Percentiles rank a stretch among this genome's conserved stretches.
Evolutionary conservation across 2,113 vertebrate genomes (phyloP).

Genomic region (Antigone vipio): DNA sequence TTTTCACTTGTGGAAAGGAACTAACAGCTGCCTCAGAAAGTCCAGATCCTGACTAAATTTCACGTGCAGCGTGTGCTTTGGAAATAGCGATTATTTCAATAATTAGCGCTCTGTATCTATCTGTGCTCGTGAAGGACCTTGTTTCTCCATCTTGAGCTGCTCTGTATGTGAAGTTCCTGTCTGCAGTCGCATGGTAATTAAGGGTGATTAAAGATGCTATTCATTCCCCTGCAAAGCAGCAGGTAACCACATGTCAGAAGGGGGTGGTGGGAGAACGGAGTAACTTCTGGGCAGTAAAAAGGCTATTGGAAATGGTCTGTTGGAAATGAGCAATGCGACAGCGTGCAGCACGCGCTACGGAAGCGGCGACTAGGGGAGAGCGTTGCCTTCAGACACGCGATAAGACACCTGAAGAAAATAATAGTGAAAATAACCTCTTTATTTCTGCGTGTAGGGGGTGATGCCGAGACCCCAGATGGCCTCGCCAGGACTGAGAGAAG

Average conservation of each 20-base stretch:
- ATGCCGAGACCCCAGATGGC: neutral
- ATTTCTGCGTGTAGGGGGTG: rapidly evolving
- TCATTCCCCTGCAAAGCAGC: neutral
- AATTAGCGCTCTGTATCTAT: neutral
- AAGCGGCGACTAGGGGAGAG: neutral
- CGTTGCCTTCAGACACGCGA: rapidly evolving
- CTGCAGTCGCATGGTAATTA: neutral
- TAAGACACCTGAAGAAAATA: neutral
- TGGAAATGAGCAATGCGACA: neutral
- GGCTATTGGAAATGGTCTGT: neutral
- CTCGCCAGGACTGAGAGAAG: neutral
- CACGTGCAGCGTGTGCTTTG: neutral
- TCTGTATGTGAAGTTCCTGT: neutral
- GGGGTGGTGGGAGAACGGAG: neutral
- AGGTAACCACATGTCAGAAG: neutral
- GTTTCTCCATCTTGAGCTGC: neutral
- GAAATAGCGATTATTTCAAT: neutral
- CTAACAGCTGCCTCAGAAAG: neutral
- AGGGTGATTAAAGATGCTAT: slow-evolving; percentile 2
- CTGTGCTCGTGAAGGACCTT: neutral
- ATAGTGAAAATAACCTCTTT: too few species aligned
- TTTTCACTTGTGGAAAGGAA: neutral
- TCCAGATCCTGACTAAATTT: neutral
- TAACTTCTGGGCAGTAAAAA: neutral
- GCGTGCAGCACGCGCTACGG: rapidly evolving